Evolutionary conservation across 2,888 invertebrate genomes (phyloP), one percentile per base, ranked within the genome.

Genomic region (Drosophila macrothrix): DNA sequence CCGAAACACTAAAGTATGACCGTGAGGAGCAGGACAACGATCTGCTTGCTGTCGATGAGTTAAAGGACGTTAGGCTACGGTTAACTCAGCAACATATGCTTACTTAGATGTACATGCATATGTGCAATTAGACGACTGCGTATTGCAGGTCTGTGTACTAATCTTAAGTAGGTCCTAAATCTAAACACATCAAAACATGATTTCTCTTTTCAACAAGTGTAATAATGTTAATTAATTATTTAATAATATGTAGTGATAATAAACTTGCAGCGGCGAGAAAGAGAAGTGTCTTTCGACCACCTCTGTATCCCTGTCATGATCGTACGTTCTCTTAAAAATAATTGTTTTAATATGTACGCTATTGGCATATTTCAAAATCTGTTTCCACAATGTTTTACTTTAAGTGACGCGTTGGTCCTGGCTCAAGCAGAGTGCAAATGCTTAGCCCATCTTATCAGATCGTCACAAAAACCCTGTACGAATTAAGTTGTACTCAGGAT

Each of bases 1-100:
- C 80, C 28, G 83, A 84, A 71, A 80, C 72, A 25, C 52, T 83
- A 25, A 88, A 84, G 29, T 81, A 71, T 16, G 76, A 69, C 9
- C 70, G 65, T 19, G 82, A 73, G 2, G 75, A 76, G 1, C 75
- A 73, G 49, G 75, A 82, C 29, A 78, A 75, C 12, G 90, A 89
- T 39, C 39, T 82, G 54, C 50, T 73, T 14, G 65, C 60, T 31
- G 78, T 72, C 4, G 82, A 76, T 2, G 79, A 85, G 1, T 5
- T 72, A 12, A 78, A 80, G 43, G 73, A 80, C 53, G 77, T 67
- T n/a, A 79, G 73, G 37, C 61, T 68, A 5, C 59, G 73, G 22
- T 16, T 78, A 25, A 29, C 59, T 10, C 56, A 73, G 64, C 76
- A 67, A 33, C 58, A 71, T 43, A 65, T 78, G 64, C 55, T 72